Evolutionary conservation across 2,797 vertebrate genomes (phyloP), one percentile per base, ranked within the genome.

Genomic region (Macropus fuliginosus): DNA sequence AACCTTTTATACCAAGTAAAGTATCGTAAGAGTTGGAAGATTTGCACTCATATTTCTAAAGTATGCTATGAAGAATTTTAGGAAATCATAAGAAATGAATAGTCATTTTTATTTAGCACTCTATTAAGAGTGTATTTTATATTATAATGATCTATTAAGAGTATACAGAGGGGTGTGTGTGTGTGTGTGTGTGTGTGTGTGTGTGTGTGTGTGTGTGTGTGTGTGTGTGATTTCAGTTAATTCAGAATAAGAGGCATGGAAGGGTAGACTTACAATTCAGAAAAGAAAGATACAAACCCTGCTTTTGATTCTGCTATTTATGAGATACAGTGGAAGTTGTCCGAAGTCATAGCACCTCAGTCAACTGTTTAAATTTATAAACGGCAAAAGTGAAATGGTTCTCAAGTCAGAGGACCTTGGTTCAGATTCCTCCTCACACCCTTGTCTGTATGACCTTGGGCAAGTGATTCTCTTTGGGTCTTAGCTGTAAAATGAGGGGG

Each of bases 81-180:
- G 46, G n/a, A 93, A 93, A 54, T 16, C 56, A 59, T 90, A 95
- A 56, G 95, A 98, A 96, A 96, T 93, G 4, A 94, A 91, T 66
- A 96, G 50, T 57, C 89, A 74, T 95, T 98, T 97, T 95, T 57
- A 94, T 92, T 97, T 95, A 94, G 56, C 93, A 96, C 95, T 96
- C 95, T 94, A 87, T 96, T 97, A 97, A 98, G 92, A 91, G 28
- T 92, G 56, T 95, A 52, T 52, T 52, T 4, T 52, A 52, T 52
- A 52, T 52, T 52, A 52, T 52, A 52, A 52, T 6, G 6, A 52
- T 96, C 95, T 94, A 90, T 97, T 96, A 97, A 98, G 92, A 91
- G 28, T 92, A 56, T 95, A 52, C 52, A 52, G 52, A 52, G 11
- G 9, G 10, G 12, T 1, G 59, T 74, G 34, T 34, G 62, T n/a